These are phyloP conservation scores for Eurytoma adleriae DNA, from an alignment of 2,888 invertebrate genomes.

Conservation along the genomic window DNA sequence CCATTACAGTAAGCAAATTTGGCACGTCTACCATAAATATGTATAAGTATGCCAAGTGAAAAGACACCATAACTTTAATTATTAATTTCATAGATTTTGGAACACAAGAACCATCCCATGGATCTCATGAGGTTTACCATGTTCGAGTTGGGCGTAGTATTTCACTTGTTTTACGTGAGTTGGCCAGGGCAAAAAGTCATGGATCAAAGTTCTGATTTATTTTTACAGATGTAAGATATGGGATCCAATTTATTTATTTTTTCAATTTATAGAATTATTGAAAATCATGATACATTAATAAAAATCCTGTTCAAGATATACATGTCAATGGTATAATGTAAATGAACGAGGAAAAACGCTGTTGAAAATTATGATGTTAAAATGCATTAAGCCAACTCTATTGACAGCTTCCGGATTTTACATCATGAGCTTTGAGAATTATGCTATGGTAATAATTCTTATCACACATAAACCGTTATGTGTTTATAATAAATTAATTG, in stretches of 20 bases:
- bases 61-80: neutral
- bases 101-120: neutral
- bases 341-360: neutral
- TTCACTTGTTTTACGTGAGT: slow-evolving; percentile 10
- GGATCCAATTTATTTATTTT: neutral
- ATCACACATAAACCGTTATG: neutral
- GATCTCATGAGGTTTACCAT: slow-evolving; percentile 2
- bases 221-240: slow-evolving; percentile 2
- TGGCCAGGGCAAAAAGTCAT: slow-evolving; percentile 21
- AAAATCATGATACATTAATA: neutral
- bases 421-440: slow-evolving; percentile 14
- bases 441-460: neutral
- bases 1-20: too few species aligned
- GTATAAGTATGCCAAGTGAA: too few species aligned
- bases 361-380: slow-evolving; percentile 15
- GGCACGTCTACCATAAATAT: too few species aligned
- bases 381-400: neutral
- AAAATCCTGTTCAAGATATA: neutral
- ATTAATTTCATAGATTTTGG: slow-evolving; percentile 4
- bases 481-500: neutral
- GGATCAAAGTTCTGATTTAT: slow-evolving; percentile 3
- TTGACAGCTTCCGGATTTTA: slow-evolving; percentile 23
- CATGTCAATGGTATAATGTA: slow-evolving; percentile 7
- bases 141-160: neutral
- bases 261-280: neutral